phyloP scores from a whole-genome alignment of 2,888 invertebrate genomes.

The Cephonodes hylas region DNA sequence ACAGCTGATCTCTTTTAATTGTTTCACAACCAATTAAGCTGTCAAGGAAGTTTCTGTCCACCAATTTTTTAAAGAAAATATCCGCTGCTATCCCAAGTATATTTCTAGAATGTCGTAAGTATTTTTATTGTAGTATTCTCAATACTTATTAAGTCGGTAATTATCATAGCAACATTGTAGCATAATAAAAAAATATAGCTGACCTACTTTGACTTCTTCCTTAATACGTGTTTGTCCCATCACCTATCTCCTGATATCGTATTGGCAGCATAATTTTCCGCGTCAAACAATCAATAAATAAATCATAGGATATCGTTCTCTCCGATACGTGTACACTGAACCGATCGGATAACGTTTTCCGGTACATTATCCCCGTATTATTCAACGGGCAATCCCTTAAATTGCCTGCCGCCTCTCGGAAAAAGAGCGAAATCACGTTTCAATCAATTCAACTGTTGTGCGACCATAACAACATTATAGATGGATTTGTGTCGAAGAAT shows the following conservation, averaged over 20 bases:
- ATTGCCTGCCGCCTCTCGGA: constrained; percentile 16
- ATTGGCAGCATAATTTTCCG: neutral
- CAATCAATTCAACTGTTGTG: constrained; percentile 21
- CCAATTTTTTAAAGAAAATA: no score
- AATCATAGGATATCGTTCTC: neutral
- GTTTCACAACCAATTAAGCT: no score
- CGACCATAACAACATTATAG: constrained; percentile 20
- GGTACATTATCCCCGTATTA: constrained; percentile 14
- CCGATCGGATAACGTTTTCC: constrained; percentile 15
- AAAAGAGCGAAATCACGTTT: constrained; percentile 22
- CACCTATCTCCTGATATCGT: neutral
- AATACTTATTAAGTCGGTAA: no score
- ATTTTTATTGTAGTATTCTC: no score
- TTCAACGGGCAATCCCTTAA: constrained; percentile 4
- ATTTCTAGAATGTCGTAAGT: no score
- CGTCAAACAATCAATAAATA: neutral
- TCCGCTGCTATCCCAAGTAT: no score
- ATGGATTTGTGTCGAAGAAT: no score
- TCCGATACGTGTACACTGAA: neutral
- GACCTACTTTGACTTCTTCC: no score
- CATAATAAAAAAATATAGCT: no score
- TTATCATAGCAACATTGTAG: no score
- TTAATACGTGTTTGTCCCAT: neutral
- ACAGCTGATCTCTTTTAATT: no score
- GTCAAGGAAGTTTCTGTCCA: no score